These are phyloP conservation scores for Gouania willdenowi DNA, from an alignment of 2,797 vertebrate genomes.

Conservation along the genomic window DNA sequence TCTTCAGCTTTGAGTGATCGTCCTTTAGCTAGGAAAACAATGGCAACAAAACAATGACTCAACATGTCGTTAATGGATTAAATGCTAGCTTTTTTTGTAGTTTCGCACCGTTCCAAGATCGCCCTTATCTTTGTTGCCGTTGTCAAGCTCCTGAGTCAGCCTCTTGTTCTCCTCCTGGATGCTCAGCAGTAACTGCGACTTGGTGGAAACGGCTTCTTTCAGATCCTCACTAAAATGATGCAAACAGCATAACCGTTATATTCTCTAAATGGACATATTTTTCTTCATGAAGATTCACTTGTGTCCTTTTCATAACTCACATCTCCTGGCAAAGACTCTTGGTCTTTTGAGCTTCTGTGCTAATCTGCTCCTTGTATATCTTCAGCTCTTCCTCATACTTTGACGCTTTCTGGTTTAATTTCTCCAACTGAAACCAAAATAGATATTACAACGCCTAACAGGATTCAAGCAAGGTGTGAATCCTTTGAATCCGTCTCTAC, in stretches of 20 bases:
- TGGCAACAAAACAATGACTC: not conserved
- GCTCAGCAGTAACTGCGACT: constrained; percentile 78
- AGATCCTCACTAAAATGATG: constrained; percentile 84
- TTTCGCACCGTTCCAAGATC: constrained; percentile 67
- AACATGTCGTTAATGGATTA: not conserved
- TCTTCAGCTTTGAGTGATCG: constrained; percentile 85
- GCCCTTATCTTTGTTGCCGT: constrained; percentile 76
- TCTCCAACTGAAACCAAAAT: constrained; percentile 76
- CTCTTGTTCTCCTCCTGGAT: constrained; percentile 86
- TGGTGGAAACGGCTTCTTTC: constrained; percentile 79
- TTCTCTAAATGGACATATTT: not conserved
- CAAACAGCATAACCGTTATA: constrained; percentile 12
- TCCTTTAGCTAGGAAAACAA: constrained; percentile 79
- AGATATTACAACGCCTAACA: no score
- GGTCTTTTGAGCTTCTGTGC: constrained; percentile 78
- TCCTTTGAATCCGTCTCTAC: no score
- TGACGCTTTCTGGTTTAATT: constrained; percentile 80
- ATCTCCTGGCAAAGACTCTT: constrained; percentile 84
- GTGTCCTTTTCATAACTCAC: constrained; percentile 73
- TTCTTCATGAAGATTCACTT: not conserved
- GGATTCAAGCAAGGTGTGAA: no score
- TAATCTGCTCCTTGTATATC: constrained; percentile 81
- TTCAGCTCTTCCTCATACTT: constrained; percentile 82
- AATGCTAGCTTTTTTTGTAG: no score
- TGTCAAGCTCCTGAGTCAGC: constrained; percentile 81